These are phyloP conservation scores for Metopolophium dirhodum DNA, from an alignment of 1,140 invertebrate species.

Conservation along the genomic window DNA sequence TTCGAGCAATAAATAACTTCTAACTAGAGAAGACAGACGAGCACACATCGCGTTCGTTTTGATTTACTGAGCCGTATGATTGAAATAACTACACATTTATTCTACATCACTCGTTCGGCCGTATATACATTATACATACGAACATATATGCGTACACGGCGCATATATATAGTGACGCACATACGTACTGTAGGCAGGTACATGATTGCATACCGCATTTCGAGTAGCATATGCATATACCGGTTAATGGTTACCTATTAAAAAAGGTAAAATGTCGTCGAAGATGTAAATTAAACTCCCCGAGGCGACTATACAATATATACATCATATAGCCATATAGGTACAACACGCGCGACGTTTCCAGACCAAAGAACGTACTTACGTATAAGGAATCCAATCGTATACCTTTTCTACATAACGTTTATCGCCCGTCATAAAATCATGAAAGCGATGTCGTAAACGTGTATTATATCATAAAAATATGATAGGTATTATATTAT, in stretches of 20 bases:
- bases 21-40: neutral
- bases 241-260: neutral
- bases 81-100: constrained; percentile 18
- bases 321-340: no score
- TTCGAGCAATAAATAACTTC: neutral
- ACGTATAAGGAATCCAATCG: no score
- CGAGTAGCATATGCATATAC: neutral
- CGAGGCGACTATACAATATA: neutral
- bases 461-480: no score
- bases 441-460: no score
- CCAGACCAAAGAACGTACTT: neutral
- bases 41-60: constrained; percentile 1
- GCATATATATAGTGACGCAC: no score
- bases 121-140: neutral
- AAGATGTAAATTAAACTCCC: neutral
- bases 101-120: neutral
- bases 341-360: neutral
- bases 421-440: no score
- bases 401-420: no score
- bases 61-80: constrained; percentile 32
- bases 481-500: no score
- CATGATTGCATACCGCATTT: neutral
- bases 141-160: neutral
- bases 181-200: no score
- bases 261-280: neutral